Conservation (phyloP, 2,113 vertebrate genomes). For the Triplophysa rosa region DNA sequence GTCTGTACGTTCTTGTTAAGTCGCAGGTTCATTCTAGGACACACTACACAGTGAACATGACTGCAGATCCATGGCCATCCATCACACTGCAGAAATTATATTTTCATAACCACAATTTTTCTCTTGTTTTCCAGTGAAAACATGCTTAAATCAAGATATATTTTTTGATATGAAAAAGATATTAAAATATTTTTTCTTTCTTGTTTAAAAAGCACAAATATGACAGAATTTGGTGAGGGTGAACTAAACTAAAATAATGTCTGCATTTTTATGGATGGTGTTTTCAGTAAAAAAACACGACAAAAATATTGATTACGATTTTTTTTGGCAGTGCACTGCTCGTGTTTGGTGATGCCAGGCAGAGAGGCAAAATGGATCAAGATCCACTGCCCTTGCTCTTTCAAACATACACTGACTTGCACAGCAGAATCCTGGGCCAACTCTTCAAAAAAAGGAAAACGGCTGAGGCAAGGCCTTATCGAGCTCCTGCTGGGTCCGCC, state of each 20-base stretch:
- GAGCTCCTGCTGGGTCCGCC: conserved; percentile 39
- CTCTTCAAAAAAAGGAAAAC: conserved; percentile 25
- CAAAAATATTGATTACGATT: too few relatives aligned
- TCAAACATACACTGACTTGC: conserved; percentile 37
- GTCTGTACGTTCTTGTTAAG: conserved; percentile 1
- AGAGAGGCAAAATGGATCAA: conserved; percentile 24
- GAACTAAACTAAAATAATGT: too few relatives aligned
- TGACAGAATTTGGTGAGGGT: too few relatives aligned
- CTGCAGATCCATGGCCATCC: not conserved
- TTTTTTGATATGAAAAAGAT: too few relatives aligned
- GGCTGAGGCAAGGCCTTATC: conserved; percentile 48
- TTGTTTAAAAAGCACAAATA: too few relatives aligned
- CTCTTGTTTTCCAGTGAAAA: too few relatives aligned
- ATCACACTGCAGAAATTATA: not conserved
- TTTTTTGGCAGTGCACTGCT: not conserved
- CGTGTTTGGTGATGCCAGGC: not conserved
- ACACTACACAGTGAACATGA: not conserved
- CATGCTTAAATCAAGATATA: too few relatives aligned
- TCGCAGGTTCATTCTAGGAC: conserved; percentile 1
- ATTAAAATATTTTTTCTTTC: too few relatives aligned
- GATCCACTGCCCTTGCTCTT: conserved; percentile 32
- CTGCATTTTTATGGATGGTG: too few relatives aligned
- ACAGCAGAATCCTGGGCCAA: conserved; percentile 49
- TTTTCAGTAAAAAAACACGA: too few relatives aligned
- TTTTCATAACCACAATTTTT: too few relatives aligned